Percentiles rank a stretch among this genome's conserved stretches.
phyloP scores from a whole-genome alignment of 2,888 invertebrate genomes.

The Bugulina stolonifera region DNA sequence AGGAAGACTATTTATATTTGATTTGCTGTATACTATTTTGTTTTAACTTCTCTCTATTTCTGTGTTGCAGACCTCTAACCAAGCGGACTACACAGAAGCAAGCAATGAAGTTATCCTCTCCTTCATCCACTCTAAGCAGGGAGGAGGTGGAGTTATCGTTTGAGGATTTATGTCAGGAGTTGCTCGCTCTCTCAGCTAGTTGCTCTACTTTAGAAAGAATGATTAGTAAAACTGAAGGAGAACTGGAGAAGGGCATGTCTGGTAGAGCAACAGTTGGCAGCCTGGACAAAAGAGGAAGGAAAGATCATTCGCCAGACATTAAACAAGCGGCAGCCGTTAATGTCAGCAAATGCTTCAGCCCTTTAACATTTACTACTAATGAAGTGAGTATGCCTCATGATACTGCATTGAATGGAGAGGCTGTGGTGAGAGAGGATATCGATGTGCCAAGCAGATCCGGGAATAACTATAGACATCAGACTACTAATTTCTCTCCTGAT shows the following conservation, averaged over 20 bases:
- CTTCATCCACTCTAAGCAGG: constrained; percentile 1
- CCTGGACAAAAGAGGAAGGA: neutral
- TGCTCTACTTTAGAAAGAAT: neutral
- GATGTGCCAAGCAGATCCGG: neutral
- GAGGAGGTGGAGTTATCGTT: constrained; percentile 8
- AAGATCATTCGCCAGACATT: neutral
- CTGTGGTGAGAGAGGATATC: neutral
- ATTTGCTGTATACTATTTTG: too few species aligned
- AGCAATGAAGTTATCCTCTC: neutral
- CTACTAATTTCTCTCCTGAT: neutral
- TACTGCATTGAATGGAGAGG: neutral
- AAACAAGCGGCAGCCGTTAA: neutral
- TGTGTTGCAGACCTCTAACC: neutral
- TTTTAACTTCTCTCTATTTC: too few species aligned
- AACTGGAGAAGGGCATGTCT: neutral
- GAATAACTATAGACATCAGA: neutral
- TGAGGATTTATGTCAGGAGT: constrained; percentile 20
- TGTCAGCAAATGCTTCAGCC: neutral
- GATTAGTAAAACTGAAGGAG: neutral
- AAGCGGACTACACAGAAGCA: neutral
- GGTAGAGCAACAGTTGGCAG: neutral
- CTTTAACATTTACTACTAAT: too few species aligned
- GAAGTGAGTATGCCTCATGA: too few species aligned
- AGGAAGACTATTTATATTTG: too few species aligned
- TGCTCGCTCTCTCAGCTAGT: constrained; percentile 17